Evolutionary conservation across 2,888 invertebrate genomes (phyloP).

Genomic region (Cotesia congregata): DNA sequence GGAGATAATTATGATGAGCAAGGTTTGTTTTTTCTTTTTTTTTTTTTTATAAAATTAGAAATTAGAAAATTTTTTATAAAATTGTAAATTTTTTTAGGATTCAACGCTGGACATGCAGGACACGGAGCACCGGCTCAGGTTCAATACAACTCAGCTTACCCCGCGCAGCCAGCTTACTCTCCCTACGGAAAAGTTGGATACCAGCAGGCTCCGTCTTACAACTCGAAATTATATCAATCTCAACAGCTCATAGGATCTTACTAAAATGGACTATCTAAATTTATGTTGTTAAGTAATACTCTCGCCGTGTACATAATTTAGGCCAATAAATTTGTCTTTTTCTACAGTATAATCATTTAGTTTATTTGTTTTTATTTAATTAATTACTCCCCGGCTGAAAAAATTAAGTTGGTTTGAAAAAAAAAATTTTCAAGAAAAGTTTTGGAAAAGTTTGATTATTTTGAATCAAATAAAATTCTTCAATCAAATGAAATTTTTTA

Average conservation of each 20-base stretch:
- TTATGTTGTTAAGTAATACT: constrained; percentile 6
- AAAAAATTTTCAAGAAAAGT: no score
- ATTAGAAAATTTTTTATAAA: background rate
- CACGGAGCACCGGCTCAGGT: constrained; percentile 42
- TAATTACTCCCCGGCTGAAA: background rate
- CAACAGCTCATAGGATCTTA: constrained; percentile 57
- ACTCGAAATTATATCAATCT: constrained; percentile 61
- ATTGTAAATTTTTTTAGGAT: constrained; percentile 48
- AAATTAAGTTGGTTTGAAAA: no score
- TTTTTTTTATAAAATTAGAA: constrained; percentile 11
- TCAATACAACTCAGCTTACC: constrained; percentile 49
- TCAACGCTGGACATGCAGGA: constrained; percentile 43
- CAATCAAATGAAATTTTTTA: no score
- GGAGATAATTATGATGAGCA: constrained; percentile 55
- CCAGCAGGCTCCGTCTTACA: constrained; percentile 54
- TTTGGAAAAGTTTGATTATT: no score
- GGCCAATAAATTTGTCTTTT: constrained; percentile 66
- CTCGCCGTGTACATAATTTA: constrained; percentile 66
- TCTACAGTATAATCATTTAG: constrained; percentile 38
- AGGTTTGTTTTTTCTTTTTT: constrained; percentile 48
- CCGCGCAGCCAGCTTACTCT: constrained; percentile 54
- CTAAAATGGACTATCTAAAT: constrained; percentile 44
- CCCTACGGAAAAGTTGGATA: constrained; percentile 50
- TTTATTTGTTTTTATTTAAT: background rate
- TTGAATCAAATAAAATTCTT: no score